Conservation (phyloP, 2,113 vertebrate species). For the Donacobius atricapilla region DNA sequence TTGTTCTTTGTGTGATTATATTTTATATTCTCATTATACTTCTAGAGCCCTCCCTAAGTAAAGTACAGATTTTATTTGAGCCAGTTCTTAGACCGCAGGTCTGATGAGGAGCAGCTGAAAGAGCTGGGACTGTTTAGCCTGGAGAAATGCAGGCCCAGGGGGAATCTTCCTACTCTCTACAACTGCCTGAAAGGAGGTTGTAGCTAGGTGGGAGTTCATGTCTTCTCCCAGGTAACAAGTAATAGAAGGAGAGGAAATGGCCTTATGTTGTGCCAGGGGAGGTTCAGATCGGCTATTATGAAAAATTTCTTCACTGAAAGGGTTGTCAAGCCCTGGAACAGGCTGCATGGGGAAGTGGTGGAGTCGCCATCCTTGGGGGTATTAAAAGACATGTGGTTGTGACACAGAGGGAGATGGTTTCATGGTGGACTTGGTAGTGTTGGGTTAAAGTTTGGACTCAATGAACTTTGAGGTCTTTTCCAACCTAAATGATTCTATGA, state of each 20-base stretch:
- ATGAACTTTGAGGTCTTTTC: not conserved
- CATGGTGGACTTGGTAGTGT: not conserved
- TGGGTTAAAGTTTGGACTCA: not conserved
- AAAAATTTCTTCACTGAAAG: not conserved
- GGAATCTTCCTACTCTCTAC: not conserved
- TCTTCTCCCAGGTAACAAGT: not conserved
- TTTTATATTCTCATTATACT: not conserved
- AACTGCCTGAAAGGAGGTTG: not conserved
- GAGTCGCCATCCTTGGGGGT: not conserved
- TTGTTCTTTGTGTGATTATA: not conserved
- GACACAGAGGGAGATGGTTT: not conserved
- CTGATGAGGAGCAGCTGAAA: not conserved
- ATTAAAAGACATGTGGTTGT: not conserved
- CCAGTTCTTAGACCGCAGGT: not conserved
- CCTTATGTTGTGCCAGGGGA: not conserved
- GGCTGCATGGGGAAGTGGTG: not conserved
- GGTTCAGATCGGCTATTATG: not conserved
- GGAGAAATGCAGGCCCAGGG: not conserved
- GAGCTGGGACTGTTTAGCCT: not conserved
- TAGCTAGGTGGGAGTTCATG: fast-evolving
- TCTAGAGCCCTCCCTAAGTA: not conserved
- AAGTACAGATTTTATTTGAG: not conserved
- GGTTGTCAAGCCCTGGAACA: not conserved
- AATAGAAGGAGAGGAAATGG: not conserved
- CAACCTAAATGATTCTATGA: not conserved